phyloP scores from a whole-genome alignment of 2,113 vertebrate genomes.

The Orthonyx spaldingii region DNA sequence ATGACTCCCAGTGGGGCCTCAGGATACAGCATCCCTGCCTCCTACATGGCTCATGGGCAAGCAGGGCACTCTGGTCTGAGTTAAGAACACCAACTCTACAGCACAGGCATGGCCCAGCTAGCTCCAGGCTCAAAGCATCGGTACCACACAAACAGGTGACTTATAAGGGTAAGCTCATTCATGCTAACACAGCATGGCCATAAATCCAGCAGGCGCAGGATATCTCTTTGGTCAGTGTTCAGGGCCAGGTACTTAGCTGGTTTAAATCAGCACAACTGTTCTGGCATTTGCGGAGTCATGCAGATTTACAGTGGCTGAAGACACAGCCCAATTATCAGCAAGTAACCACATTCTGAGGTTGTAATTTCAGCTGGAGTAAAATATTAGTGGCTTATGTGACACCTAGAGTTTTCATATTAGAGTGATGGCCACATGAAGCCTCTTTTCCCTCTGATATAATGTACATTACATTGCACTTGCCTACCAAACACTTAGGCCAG shows the following conservation, averaged over 20 bases:
- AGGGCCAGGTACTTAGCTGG: not conserved
- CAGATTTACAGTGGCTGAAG: not conserved
- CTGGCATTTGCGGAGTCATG: not conserved
- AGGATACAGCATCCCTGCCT: not conserved
- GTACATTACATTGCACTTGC: not conserved
- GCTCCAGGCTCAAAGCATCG: not conserved
- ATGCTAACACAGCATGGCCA: not conserved
- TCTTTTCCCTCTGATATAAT: not conserved
- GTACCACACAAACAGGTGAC: not conserved
- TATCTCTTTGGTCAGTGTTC: not conserved
- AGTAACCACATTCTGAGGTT: not conserved
- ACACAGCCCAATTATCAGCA: not conserved
- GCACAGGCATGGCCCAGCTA: not conserved
- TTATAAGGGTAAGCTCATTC: not conserved
- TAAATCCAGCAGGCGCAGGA: not conserved
- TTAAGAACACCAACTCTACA: not conserved
- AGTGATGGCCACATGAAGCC: not conserved
- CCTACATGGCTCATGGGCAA: accelerated
- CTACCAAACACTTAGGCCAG: not conserved
- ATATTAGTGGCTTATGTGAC: not conserved
- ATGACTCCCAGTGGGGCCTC: not conserved
- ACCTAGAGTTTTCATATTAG: not conserved
- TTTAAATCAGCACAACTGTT: not conserved
- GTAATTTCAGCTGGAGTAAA: not conserved
- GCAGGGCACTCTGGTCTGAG: not conserved